Evolutionary conservation across 2,113 vertebrate species (phyloP), one percentile per base, ranked within the genome.

Genomic region (Scolopax mira): DNA sequence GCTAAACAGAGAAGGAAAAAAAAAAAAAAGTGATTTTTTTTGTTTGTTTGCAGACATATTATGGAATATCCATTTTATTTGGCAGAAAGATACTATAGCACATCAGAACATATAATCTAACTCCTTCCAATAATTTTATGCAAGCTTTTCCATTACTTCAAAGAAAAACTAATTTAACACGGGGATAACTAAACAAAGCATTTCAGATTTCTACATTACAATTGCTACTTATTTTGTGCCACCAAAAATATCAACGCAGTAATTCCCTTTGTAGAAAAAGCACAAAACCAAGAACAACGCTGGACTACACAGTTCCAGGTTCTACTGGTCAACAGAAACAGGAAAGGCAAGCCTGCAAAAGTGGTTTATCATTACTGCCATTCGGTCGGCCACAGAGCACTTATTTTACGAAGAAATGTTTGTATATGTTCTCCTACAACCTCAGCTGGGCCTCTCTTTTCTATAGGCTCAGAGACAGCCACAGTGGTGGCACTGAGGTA

Each of bases 401-500:
- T 13, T 17, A 66, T 28, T 89, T 83, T 35, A 66, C 16, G 39
- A 66, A 64, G 52, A 65, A 88, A 55, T 30, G 23, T 30, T 81
- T 64, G 33, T 35, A 3, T 61, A 58, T 17, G 19, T 49, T 79
- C 57, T 80, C 33, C 48, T 51, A 46, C 28, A 65, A 8, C 24
- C n/a, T 74, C 42, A 39, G 28, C 1, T 46, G 41, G 9, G 21
- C 11, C 33, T 41, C 46, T 58, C 9, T 35, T 73, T 90, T 79
- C 72, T 51, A 3, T 1, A 86, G 46, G 55, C 51, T 88, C 58
- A 55, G 70, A 82, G 46, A 78, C 1, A 41, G 39, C n/a, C 51
- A 37, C 6, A 66, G 67, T 0, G 0, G 48, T 31, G 52, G 24
- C 49, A 79, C 0, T 6, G 8, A 64, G 37, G 37, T 19, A 62